Percentiles rank a stretch among this genome's conserved stretches.
phyloP scores from a whole-genome alignment of 2,888 invertebrate species.

The Augiades crinisus region DNA sequence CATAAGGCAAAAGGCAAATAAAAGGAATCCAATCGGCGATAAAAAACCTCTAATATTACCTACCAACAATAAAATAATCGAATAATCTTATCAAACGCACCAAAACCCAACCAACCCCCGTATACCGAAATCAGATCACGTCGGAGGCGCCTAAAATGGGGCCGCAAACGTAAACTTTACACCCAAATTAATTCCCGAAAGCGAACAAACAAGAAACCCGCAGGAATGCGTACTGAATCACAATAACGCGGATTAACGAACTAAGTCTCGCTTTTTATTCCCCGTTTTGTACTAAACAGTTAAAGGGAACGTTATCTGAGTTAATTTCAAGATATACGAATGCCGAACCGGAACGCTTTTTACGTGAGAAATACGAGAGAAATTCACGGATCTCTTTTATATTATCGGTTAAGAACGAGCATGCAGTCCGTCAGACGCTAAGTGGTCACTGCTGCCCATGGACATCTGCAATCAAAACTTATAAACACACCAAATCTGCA shows the following conservation, averaged over 20 bases:
- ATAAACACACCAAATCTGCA: too few relatives aligned
- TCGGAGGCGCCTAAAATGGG: conserved; percentile 8
- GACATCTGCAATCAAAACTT: too few relatives aligned
- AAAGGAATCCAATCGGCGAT: neutral
- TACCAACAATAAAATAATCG: neutral
- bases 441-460: too few relatives aligned
- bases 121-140: conserved; percentile 12
- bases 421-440: too few relatives aligned
- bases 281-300: neutral
- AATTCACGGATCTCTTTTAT: too few relatives aligned
- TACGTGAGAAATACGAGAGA: too few relatives aligned
- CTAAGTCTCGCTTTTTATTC: neutral
- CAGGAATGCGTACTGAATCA: conserved; percentile 12
- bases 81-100: neutral
- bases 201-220: conserved; percentile 12
- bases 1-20: neutral
- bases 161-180: conserved; percentile 16
- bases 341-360: too few relatives aligned
- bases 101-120: neutral
- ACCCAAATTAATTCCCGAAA: conserved; percentile 20
- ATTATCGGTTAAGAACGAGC: too few relatives aligned
- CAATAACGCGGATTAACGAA: conserved; percentile 2
- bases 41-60: neutral
- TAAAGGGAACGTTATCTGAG: too few relatives aligned
- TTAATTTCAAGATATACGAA: too few relatives aligned